These are phyloP conservation scores for Eulithis prunata DNA, from an alignment of 2,888 invertebrate species.

Conservation along the genomic window DNA sequence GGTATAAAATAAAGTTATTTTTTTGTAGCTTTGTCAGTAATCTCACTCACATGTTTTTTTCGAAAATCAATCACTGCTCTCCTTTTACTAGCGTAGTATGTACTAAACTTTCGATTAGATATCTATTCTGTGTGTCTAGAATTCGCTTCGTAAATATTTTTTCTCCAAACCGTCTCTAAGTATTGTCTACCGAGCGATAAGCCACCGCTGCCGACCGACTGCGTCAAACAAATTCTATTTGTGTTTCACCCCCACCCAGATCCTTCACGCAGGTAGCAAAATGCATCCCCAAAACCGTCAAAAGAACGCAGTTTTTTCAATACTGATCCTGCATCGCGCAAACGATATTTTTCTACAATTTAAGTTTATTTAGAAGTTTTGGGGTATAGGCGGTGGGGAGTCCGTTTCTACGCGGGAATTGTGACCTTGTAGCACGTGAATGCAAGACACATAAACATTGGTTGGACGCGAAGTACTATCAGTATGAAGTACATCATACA, in stretches of 20 bases:
- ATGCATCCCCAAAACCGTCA: conserved; percentile 18
- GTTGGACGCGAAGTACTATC: conserved; percentile 66
- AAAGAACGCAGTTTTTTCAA: conserved; percentile 52
- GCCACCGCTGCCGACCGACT: not conserved
- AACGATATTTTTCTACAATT: conserved; percentile 52
- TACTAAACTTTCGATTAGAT: too few species aligned
- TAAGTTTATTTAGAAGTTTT: conserved; percentile 46
- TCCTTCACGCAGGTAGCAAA: conserved; percentile 18
- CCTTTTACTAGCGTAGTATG: too few species aligned
- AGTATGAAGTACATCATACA: conserved; percentile 52
- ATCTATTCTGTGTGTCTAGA: too few species aligned
- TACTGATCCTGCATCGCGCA: conserved; percentile 64
- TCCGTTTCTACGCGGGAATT: conserved; percentile 78
- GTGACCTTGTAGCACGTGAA: conserved; percentile 45
- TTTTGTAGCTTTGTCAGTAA: too few species aligned
- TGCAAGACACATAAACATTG: conserved; percentile 53
- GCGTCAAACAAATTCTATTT: not conserved
- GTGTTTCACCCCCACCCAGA: conserved; percentile 12
- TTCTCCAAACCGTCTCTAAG: too few species aligned
- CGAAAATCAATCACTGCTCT: too few species aligned
- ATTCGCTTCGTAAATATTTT: too few species aligned
- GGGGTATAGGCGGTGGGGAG: conserved; percentile 46
- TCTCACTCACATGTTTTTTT: too few species aligned
- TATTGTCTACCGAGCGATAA: too few species aligned
- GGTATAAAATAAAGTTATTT: not conserved